Base-by-base conservation (phyloP, 2,888 invertebrate species). In the Atethmia centrago region DNA sequence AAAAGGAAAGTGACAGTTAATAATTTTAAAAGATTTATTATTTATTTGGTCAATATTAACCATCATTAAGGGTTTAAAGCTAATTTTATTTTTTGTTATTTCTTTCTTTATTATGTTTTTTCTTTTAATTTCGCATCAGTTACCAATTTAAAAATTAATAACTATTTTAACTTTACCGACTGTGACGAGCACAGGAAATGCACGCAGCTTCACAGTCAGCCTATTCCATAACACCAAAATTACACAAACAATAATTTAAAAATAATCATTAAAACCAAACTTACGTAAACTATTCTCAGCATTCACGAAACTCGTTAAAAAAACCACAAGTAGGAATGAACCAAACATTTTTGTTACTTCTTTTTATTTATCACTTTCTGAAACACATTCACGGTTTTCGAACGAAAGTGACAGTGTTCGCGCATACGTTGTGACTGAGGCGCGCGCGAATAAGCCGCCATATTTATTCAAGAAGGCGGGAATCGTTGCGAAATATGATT, bases 201-300 rank as follows among this genome's bases (percentile, higher is more conserved):
- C 47, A 64, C n/a, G 12, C 4, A 40, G 5, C 14, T 19, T 45
- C 36, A 40, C 10, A 56, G 25, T 31, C 16, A 45, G 1, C 25
- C 19, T 55, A 67, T 64, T 74, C 42, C 14, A 14, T 68, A 74
- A 61, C 25, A 16, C 2, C 28, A 12, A 49, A 66, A 63, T 7
- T 25, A 25, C 25, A 42, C 53, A 12, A 59, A 21, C 45, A 64
- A 51, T 40, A 51, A 51, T 12, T 7, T 0, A 62, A 42, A 58
- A 63, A 36, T 25, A 16, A 70, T n/a, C 10, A 59, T 31, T 9
- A 40, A 45, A 66, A 62, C 69, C 53, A 51, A 36, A 89, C 90
- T 91, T 90, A 91, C 91, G 91, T 78, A 91, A 88, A 71, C 74
- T 85, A 51, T 67, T 83, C n/a, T 90, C 85, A 7, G 88, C 88